Percentiles rank a stretch among this genome's conserved stretches.
Evolutionary conservation across 2,113 vertebrate species (phyloP).

Genomic region (Rhinopomastus cyanomelas): DNA sequence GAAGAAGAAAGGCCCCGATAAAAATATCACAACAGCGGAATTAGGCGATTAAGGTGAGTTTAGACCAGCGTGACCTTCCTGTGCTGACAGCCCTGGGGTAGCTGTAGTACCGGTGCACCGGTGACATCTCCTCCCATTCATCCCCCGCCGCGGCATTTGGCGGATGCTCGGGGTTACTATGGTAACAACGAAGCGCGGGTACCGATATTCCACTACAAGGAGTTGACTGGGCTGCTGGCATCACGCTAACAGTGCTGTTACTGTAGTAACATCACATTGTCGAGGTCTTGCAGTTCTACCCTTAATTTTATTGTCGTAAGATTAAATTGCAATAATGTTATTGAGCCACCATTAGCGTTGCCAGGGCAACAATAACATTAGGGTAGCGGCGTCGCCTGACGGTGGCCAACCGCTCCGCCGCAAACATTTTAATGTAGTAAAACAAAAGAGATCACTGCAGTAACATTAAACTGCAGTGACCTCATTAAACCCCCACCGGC

Average conservation of each 20-base stretch:
- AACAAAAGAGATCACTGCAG: slow-evolving; percentile 67
- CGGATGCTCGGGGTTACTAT: slow-evolving; percentile 2
- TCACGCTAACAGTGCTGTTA: slow-evolving; percentile 45
- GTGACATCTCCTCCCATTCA: slow-evolving; percentile 18
- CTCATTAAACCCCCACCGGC: slow-evolving; percentile 1
- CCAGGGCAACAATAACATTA: slow-evolving; percentile 54
- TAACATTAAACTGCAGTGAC: slow-evolving; percentile 51
- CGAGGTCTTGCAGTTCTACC: slow-evolving; percentile 46
- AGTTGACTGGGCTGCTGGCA: slow-evolving; percentile 38
- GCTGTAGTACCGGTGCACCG: background rate
- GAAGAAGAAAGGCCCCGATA: background rate
- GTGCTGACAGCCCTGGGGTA: background rate
- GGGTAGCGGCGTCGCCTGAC: slow-evolving; percentile 28
- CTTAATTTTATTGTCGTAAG: slow-evolving; percentile 60
- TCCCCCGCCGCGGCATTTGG: background rate
- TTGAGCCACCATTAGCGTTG: slow-evolving; percentile 57
- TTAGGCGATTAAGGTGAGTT: background rate
- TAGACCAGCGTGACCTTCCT: background rate
- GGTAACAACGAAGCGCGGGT: background rate
- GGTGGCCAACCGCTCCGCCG: slow-evolving; percentile 13
- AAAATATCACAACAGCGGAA: background rate
- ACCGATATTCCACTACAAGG: background rate
- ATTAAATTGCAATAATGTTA: slow-evolving; percentile 70
- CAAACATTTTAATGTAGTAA: slow-evolving; percentile 66
- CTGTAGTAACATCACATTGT: slow-evolving; percentile 47